phyloP scores from a whole-genome alignment of 2,113 vertebrate genomes.

The Chascanopsetta lugubris region DNA sequence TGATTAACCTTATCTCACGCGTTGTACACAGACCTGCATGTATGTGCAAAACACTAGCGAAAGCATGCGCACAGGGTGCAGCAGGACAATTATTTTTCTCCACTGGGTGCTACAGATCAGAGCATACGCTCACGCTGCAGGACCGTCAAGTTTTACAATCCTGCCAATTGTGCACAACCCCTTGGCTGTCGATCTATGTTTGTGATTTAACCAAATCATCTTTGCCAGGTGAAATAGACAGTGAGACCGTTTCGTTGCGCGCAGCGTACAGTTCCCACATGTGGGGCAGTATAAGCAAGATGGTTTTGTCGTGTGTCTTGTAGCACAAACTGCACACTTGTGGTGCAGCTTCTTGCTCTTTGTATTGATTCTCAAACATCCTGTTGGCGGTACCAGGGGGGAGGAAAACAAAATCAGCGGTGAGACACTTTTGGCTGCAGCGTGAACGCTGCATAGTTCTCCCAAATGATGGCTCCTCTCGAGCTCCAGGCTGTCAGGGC shows the following conservation, averaged over 20 bases:
- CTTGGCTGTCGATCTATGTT: not conserved
- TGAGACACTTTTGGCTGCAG: conserved; percentile 37
- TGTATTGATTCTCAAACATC: conserved; percentile 13
- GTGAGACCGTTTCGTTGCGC: not conserved
- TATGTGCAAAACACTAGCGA: not conserved
- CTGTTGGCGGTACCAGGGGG: not conserved
- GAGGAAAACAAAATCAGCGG: conserved; percentile 32
- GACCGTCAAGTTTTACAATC: not conserved
- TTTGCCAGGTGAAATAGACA: not conserved
- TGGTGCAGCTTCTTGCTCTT: not conserved
- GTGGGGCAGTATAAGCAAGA: not conserved
- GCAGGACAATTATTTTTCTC: not conserved
- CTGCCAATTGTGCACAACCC: too few species aligned
- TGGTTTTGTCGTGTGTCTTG: not conserved
- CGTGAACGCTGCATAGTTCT: conserved; percentile 36
- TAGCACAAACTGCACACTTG: not conserved
- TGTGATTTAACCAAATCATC: too few species aligned
- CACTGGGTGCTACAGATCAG: not conserved
- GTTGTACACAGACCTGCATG: conserved; percentile 14
- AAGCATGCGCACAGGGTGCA: not conserved
- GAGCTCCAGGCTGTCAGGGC: conserved; percentile 31
- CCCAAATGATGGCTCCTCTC: conserved; percentile 51
- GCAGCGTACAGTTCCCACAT: not conserved
- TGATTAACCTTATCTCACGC: conserved; percentile 38
- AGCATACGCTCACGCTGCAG: not conserved